Evolutionary conservation across 2,888 invertebrate species (phyloP).

Genomic region (Epirrhoe tristata): DNA sequence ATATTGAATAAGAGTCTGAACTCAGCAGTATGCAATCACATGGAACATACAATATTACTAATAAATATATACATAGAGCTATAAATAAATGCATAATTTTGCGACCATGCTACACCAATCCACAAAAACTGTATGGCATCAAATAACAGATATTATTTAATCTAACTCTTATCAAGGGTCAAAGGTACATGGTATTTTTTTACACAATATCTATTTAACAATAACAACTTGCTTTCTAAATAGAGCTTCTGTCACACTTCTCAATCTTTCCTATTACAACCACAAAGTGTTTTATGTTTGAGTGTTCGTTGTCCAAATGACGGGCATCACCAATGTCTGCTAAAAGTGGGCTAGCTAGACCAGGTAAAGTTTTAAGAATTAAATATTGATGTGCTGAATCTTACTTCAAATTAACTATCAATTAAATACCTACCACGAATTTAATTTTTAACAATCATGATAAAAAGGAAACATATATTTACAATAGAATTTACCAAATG

Average conservation of each 20-base stretch:
- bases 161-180: conserved; percentile 19
- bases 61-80: conserved; percentile 18
- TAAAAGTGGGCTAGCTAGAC: conserved; percentile 7
- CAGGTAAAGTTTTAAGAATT: conserved; percentile 2
- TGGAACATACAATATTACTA: conserved; percentile 12
- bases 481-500: conserved; percentile 46
- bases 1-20: not conserved
- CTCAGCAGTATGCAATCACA: conserved; percentile 1
- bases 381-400: conserved; percentile 6
- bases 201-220: conserved; percentile 10
- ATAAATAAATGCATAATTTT: conserved; percentile 38
- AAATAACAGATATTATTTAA: conserved; percentile 18
- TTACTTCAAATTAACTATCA: conserved; percentile 11
- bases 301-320: not conserved
- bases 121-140: conserved; percentile 23
- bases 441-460: conserved; percentile 20
- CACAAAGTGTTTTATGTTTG: not conserved
- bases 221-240: conserved; percentile 10
- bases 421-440: conserved; percentile 15
- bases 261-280: conserved; percentile 11
- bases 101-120: conserved; percentile 21
- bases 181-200: conserved; percentile 21
- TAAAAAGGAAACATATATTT: conserved; percentile 41
- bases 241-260: conserved; percentile 8
- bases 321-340: not conserved